Evolutionary conservation across 2,113 vertebrate genomes (phyloP).

Genomic region (Pluvialis apricaria): DNA sequence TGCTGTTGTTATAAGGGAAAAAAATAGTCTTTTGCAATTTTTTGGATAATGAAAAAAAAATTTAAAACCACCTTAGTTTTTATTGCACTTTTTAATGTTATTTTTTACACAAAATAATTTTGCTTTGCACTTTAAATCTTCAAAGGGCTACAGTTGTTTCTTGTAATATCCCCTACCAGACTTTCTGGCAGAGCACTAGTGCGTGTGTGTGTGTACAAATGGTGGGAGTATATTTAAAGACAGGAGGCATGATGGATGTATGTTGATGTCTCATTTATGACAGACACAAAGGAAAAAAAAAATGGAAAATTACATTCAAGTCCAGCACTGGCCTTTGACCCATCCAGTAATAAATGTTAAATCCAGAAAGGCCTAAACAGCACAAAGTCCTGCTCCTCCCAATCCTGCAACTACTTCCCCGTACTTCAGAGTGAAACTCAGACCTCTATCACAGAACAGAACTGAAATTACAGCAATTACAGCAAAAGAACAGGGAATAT

Average conservation of each 20-base stretch:
- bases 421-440: neutral
- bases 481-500: neutral
- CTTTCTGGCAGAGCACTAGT: neutral
- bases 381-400: neutral
- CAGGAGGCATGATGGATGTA: neutral
- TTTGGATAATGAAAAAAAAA: neutral
- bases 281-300: neutral
- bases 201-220: neutral
- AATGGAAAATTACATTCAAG: neutral
- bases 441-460: neutral
- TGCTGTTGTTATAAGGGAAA: neutral
- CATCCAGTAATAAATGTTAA: neutral
- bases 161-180: neutral
- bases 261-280: neutral
- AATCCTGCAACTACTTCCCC: neutral
- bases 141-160: neutral
- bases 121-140: neutral
- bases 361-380: neutral
- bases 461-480: neutral
- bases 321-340: neutral
- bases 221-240: neutral
- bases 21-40: neutral
- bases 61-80: neutral
- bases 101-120: neutral
- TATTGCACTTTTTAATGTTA: neutral